These are phyloP conservation scores for Embiotoca jacksoni DNA, from an alignment of 2,113 vertebrate genomes.

Conservation along the genomic window DNA sequence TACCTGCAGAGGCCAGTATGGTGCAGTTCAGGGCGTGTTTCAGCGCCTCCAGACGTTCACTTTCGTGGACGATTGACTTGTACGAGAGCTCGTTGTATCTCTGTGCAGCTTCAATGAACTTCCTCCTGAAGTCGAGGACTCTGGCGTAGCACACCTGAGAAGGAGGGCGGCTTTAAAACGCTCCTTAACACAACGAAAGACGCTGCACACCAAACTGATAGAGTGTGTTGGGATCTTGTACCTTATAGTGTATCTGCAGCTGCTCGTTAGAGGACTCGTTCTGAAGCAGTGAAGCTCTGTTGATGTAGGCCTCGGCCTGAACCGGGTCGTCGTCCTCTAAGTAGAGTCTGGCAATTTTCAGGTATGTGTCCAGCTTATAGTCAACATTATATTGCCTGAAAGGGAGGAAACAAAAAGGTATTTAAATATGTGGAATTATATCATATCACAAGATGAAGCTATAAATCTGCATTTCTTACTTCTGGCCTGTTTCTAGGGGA, in stretches of 20 bases:
- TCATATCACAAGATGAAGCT: neutral
- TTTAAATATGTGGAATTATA: neutral
- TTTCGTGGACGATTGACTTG: conserved; percentile 98
- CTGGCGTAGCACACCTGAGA: conserved; percentile 95
- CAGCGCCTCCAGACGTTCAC: conserved; percentile 94
- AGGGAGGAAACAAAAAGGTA: conserved; percentile 19
- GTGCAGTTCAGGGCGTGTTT: conserved; percentile 98
- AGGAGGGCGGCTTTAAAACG: neutral
- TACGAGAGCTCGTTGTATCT: conserved; percentile 98
- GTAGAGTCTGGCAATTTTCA: conserved; percentile 98
- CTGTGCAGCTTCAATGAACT: conserved; percentile 98
- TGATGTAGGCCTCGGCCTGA: conserved; percentile 98
- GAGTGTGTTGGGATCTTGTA: conserved; percentile 13
- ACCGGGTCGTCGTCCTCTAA: conserved; percentile 98
- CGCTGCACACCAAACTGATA: too few species aligned
- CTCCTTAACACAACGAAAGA: neutral
- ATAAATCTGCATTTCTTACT: conserved; percentile 85
- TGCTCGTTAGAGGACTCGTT: conserved; percentile 99
- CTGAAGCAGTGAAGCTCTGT: conserved; percentile 96
- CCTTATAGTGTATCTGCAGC: conserved; percentile 99
- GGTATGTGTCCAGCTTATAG: conserved; percentile 97
- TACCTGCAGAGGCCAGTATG: conserved; percentile 98
- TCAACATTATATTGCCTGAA: conserved; percentile 97
- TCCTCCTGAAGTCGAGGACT: conserved; percentile 97
- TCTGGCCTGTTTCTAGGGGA: conserved; percentile 97